Evolutionary conservation across 2,888 invertebrate species (phyloP).

Genomic region (Rhagonycha lutea): DNA sequence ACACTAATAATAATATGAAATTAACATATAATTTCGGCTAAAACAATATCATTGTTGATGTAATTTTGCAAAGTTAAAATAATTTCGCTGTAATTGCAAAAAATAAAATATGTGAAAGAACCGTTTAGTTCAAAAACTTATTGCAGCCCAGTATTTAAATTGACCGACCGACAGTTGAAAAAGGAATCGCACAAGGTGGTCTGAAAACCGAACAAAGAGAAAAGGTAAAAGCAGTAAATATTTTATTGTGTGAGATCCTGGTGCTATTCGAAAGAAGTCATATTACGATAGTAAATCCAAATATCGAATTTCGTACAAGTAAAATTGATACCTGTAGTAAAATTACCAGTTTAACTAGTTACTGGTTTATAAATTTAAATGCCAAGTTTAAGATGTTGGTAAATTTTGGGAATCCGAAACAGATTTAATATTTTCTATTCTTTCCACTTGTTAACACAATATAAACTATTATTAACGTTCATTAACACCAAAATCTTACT

Average conservation of each 20-base stretch:
- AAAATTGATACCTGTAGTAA: slow-evolving; percentile 11
- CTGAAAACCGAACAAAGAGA: background rate
- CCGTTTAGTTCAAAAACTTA: background rate
- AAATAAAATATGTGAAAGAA: background rate
- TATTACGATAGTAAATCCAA: background rate
- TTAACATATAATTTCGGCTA: background rate
- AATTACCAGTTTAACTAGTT: slow-evolving; percentile 26
- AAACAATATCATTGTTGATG: background rate
- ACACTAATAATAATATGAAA: background rate
- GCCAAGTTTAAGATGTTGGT: slow-evolving; percentile 19
- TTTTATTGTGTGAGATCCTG: background rate
- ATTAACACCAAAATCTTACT: background rate
- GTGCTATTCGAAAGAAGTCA: background rate
- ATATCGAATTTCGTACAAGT: background rate
- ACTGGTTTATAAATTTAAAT: slow-evolving; percentile 19
- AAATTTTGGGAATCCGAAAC: background rate
- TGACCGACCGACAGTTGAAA: background rate
- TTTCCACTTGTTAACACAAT: background rate
- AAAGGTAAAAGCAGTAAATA: background rate
- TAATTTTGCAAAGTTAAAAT: background rate
- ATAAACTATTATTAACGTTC: background rate
- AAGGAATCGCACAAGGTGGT: background rate
- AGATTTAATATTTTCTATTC: background rate
- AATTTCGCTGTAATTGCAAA: background rate
- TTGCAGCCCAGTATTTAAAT: background rate